Evolutionary conservation across 1,140 invertebrate genomes (phyloP).

Genomic region (Sesamia nonagrioides): DNA sequence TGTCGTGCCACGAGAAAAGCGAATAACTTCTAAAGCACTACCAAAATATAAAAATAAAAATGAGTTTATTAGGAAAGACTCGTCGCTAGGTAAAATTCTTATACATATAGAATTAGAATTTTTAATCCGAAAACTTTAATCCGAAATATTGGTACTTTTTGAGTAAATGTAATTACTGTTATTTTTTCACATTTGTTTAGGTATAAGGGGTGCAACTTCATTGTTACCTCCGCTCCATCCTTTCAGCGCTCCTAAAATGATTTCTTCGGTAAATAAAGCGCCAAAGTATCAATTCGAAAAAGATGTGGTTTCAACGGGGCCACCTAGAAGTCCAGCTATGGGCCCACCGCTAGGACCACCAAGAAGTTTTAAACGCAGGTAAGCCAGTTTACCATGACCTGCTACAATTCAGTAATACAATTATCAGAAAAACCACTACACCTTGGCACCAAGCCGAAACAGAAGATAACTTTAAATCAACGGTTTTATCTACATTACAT

Average conservation of each 20-base stretch:
- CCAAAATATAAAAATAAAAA: conserved; percentile 68
- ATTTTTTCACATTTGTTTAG: conserved; percentile 54
- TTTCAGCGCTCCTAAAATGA: conserved; percentile 46
- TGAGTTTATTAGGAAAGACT: conserved; percentile 72
- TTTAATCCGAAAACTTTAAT: too few relatives aligned
- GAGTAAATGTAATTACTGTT: background rate
- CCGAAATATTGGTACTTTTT: too few relatives aligned
- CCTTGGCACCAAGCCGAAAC: too few relatives aligned
- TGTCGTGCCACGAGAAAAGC: conserved; percentile 71
- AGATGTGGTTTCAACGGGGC: conserved; percentile 42
- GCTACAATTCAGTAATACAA: too few relatives aligned
- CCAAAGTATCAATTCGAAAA: conserved; percentile 74
- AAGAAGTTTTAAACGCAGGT: conserved; percentile 66
- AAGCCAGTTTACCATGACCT: background rate
- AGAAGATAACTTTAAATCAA: too few relatives aligned
- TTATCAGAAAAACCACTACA: too few relatives aligned
- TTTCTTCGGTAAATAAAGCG: conserved; percentile 53
- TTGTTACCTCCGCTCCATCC: conserved; percentile 50
- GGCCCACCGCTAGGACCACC: conserved; percentile 72
- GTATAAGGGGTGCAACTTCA: conserved; percentile 65
- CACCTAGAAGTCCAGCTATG: conserved; percentile 67
- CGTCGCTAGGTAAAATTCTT: conserved; percentile 63
- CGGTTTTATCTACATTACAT: too few relatives aligned
- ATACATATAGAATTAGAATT: too few relatives aligned
- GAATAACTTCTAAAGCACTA: conserved; percentile 52